Conservation (phyloP, 1,140 invertebrate species). For the Aphidius gifuensis region DNA sequence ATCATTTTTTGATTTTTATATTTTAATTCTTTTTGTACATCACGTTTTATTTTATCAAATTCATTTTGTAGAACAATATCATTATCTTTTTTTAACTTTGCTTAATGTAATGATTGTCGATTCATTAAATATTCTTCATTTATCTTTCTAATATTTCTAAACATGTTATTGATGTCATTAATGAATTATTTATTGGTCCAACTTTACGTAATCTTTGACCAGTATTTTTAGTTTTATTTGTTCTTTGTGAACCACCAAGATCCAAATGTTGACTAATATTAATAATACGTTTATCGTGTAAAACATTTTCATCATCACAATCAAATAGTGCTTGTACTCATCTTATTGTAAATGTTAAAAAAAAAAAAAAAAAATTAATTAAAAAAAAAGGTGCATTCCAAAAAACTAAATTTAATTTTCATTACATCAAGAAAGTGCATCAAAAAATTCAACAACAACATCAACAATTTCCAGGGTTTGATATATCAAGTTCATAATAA, state of each 20-base stretch:
- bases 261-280: slow-evolving; percentile 85
- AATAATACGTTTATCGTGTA: slow-evolving; percentile 68
- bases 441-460: too few species aligned
- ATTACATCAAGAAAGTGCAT: too few species aligned
- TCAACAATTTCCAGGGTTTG: too few species aligned
- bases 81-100: slow-evolving; percentile 71
- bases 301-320: slow-evolving; percentile 62
- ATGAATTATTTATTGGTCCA: slow-evolving; percentile 82
- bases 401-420: too few species aligned
- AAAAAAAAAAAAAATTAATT: too few species aligned
- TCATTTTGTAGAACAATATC: slow-evolving; percentile 68
- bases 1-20: too few species aligned
- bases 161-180: slow-evolving; percentile 81
- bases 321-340: slow-evolving; percentile 84
- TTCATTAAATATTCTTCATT: slow-evolving; percentile 68
- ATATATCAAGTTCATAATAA: too few species aligned
- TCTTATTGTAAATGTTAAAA: slow-evolving; percentile 89
- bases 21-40: slow-evolving; percentile 53
- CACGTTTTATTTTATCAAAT: slow-evolving; percentile 66
- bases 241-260: slow-evolving; percentile 91
- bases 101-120: slow-evolving; percentile 69
- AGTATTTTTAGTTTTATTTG: slow-evolving; percentile 79
- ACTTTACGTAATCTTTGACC: slow-evolving; percentile 80
- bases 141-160: slow-evolving; percentile 85
- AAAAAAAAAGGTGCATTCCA: too few species aligned